These are phyloP conservation scores for Lysiphlebus fabarum DNA, from an alignment of 1,140 invertebrate species.

Conservation along the genomic window DNA sequence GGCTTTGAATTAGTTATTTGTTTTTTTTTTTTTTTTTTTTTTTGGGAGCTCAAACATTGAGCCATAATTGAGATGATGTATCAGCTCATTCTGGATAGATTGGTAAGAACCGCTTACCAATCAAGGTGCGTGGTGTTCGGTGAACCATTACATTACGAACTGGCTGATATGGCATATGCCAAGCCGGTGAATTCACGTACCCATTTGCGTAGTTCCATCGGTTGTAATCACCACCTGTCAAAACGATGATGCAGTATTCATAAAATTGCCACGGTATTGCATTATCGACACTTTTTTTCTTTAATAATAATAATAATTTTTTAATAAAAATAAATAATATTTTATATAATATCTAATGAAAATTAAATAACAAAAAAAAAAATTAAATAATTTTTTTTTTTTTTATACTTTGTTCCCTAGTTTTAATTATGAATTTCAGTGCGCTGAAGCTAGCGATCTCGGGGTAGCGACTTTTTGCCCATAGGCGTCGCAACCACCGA, in stretches of 20 bases:
- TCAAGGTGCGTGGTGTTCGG: slow-evolving; percentile 53
- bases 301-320: slow-evolving; percentile 13
- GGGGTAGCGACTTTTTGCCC: too few relatives aligned
- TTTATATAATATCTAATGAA: slow-evolving; percentile 2
- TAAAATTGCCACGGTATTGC: slow-evolving; percentile 18
- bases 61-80: slow-evolving; percentile 15
- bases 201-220: slow-evolving; percentile 54
- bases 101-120: slow-evolving; percentile 53
- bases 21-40: slow-evolving; percentile 3
- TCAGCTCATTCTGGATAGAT: slow-evolving; percentile 42
- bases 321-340: not conserved
- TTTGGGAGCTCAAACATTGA: slow-evolving; percentile 14
- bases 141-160: slow-evolving; percentile 58
- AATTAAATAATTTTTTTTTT: too few relatives aligned
- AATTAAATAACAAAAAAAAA: not conserved
- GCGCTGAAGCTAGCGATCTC: too few relatives aligned
- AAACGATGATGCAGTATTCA: slow-evolving; percentile 37
- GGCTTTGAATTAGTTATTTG: not conserved
- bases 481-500: too few relatives aligned
- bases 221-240: slow-evolving; percentile 55
- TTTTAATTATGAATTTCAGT: slow-evolving; percentile 29
- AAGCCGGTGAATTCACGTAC: slow-evolving; percentile 55
- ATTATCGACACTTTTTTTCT: slow-evolving; percentile 3
- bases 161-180: slow-evolving; percentile 53
- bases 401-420: slow-evolving; percentile 29